Evolutionary conservation across 2,113 vertebrate species (phyloP), one percentile per base, ranked within the genome.

Genomic region (Sapajus apella): DNA sequence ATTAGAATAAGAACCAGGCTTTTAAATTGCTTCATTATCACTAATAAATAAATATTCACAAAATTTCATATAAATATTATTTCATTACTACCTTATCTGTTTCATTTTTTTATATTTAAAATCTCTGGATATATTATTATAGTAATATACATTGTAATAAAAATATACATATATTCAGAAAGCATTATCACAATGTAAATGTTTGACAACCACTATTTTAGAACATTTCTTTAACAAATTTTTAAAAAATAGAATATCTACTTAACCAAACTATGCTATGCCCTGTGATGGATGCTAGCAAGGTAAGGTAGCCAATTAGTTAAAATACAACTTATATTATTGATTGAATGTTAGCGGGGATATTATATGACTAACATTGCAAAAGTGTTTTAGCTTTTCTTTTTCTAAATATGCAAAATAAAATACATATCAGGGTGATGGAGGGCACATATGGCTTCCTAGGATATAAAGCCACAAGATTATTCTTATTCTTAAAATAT

Each of bases 341-440:
- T 84, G 32, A 12, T 52, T 88, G 10, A 45, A 76, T 23, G 17
- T 3, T n/a, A 40, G 25, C 6, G 0, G 23, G 5, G 4, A 14
- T 68, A 9, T 87, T 87, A 61, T 30, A 27, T 50, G 12, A 64
- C 10, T 35, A 75, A 20, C 52, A 84, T 50, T 30, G 1, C 13
- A 76, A 17, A 91, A 37, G 6, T n/a, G 2, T 43, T 56, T 35
- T 30, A 47, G 9, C 81, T 23, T 91, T 87, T 6, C 1, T 23
- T 94, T 88, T 89, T 43, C 47, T 93, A 89, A 95, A 52, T 30
- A 47, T 47, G 3, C n/a, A 81, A 84, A 93, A 85, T n/a, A n/a
- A 2, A 25, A 73, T 35, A 81, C 2, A 66, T 5, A 40, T 1
- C 35, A 80, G 3, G 23, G 8, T 80, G 45, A 0, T 66, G 0